Conservation (phyloP, 2,888 invertebrate genomes). For the Blera fallax region DNA sequence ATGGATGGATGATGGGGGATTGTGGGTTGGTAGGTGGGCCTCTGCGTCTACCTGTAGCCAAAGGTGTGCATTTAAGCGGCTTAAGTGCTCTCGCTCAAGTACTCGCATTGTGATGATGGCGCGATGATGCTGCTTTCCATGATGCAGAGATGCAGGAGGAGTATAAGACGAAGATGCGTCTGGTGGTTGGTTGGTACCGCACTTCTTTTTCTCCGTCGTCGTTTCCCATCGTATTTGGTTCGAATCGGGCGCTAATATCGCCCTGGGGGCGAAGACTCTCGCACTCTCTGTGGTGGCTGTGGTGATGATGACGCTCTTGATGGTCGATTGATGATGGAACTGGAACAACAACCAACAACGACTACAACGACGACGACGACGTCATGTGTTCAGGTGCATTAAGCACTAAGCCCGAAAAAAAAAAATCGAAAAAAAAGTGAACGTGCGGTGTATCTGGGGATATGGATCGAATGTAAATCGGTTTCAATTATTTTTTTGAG, state of each 20-base stretch:
- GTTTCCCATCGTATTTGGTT: slow-evolving; percentile 47
- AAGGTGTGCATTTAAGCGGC: slow-evolving; percentile 70
- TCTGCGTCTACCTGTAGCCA: slow-evolving; percentile 59
- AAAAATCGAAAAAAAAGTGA: background rate
- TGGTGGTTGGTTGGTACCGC: slow-evolving; percentile 12
- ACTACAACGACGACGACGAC: slow-evolving; percentile 6
- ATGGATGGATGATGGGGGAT: slow-evolving; percentile 53
- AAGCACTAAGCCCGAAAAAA: slow-evolving; percentile 13
- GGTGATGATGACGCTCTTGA: slow-evolving; percentile 47
- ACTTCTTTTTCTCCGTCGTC: slow-evolving; percentile 17
- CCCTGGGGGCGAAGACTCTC: slow-evolving; percentile 58
- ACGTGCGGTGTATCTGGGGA: slow-evolving; percentile 5
- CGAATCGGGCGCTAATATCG: slow-evolving; percentile 67
- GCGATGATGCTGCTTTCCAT: slow-evolving; percentile 37
- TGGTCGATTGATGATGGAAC: slow-evolving; percentile 60
- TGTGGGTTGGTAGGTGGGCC: slow-evolving; percentile 66
- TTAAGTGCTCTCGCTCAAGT: slow-evolving; percentile 68
- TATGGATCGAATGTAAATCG: slow-evolving; percentile 60
- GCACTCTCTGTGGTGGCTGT: slow-evolving; percentile 28
- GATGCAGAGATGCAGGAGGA: background rate
- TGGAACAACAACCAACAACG: slow-evolving; percentile 48
- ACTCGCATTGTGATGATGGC: slow-evolving; percentile 59
- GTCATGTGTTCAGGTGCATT: slow-evolving; percentile 60
- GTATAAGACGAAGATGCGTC: slow-evolving; percentile 15
- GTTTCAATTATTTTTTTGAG: slow-evolving; percentile 45